A percentile compares a stretch with the other conserved stretches of the same genome.
phyloP scores from a whole-genome alignment of 2,113 vertebrate species.

The Columbina picui region DNA sequence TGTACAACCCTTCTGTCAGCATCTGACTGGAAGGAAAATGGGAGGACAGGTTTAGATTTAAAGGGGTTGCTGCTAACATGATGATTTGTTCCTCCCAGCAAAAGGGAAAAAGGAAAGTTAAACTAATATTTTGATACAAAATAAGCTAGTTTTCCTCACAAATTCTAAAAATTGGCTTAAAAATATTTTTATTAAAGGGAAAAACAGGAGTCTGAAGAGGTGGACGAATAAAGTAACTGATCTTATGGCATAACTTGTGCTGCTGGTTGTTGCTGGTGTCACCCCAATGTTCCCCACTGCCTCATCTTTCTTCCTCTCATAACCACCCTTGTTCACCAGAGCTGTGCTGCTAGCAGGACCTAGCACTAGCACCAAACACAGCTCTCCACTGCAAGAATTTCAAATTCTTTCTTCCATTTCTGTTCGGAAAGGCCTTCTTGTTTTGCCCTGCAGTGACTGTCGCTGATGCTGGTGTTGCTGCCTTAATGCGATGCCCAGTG shows the following conservation, averaged over 20 bases:
- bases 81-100: not conserved
- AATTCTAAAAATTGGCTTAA: not conserved
- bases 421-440: not conserved
- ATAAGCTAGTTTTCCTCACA: not conserved
- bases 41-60: not conserved
- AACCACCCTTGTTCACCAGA: too few relatives aligned
- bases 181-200: not conserved
- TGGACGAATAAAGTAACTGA: not conserved
- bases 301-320: not conserved
- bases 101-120: not conserved
- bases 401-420: not conserved
- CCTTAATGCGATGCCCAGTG: not conserved
- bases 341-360: not conserved
- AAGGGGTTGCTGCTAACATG: not conserved
- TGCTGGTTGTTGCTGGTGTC: not conserved
- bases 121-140: not conserved
- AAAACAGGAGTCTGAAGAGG: not conserved
- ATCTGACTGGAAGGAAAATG: not conserved
- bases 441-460: not conserved
- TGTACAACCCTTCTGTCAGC: not conserved
- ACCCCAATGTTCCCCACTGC: fast-evolving
- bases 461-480: fast-evolving
- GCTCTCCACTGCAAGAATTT: not conserved
- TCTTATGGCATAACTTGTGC: not conserved
- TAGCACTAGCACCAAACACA: not conserved